Evolutionary conservation across 2,888 invertebrate genomes (phyloP).

Genomic region (Cephalotes varians): DNA sequence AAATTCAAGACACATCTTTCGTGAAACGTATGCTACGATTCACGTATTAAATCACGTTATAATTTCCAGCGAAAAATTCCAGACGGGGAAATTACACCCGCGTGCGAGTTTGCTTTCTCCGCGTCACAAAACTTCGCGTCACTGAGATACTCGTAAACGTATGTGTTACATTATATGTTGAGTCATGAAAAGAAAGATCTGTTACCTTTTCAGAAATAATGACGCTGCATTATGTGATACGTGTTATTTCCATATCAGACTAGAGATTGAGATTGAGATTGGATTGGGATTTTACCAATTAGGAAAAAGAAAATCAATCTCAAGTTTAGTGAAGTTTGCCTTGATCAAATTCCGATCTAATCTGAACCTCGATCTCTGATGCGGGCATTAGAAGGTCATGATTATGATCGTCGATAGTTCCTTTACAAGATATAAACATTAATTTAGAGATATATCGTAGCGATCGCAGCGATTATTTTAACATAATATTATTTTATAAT

Average conservation of each 20-base stretch:
- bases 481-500: background rate
- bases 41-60: constrained; percentile 46
- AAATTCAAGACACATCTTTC: constrained; percentile 46
- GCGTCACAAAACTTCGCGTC: background rate
- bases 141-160: background rate
- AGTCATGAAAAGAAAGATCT: too few relatives aligned
- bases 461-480: constrained; percentile 2
- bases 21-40: constrained; percentile 46
- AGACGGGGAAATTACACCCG: constrained; percentile 9
- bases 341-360: too few relatives aligned
- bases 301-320: too few relatives aligned
- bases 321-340: too few relatives aligned
- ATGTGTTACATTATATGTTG: background rate
- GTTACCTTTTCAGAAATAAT: constrained; percentile 16
- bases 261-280: too few relatives aligned
- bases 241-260: too few relatives aligned
- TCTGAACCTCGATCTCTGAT: too few relatives aligned
- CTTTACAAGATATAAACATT: constrained; percentile 9
- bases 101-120: background rate
- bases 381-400: background rate
- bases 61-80: constrained; percentile 47
- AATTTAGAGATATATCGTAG: background rate
- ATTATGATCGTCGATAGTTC: background rate
- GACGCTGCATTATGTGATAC: background rate
- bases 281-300: too few relatives aligned